These are phyloP conservation scores for Mycetomoellerius zeteki DNA, from an alignment of 1,140 invertebrate species.

Conservation along the genomic window DNA sequence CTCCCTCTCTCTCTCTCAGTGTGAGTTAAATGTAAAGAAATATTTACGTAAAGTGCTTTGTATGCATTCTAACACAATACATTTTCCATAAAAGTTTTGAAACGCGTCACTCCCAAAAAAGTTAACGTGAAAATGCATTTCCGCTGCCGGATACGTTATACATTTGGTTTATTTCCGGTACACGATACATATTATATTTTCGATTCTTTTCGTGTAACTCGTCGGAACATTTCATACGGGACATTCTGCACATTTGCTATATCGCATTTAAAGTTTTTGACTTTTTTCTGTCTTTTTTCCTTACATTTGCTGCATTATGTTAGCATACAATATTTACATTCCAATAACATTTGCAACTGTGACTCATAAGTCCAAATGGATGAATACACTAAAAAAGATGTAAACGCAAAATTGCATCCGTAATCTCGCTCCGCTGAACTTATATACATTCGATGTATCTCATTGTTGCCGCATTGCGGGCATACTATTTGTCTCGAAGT, in stretches of 20 bases:
- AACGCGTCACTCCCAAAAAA: background rate
- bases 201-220: conserved; percentile 12
- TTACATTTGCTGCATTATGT: background rate
- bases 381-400: background rate
- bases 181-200: conserved; percentile 15
- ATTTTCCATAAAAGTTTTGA: background rate
- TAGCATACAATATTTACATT: conserved; percentile 33
- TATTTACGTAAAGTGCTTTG: background rate
- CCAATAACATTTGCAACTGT: background rate
- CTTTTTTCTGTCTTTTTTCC: background rate
- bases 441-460: background rate
- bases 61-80: background rate
- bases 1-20: background rate
- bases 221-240: background rate
- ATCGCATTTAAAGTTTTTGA: background rate
- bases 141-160: conserved; percentile 7
- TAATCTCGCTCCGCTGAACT: background rate
- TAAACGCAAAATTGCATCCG: background rate
- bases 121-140: conserved; percentile 38
- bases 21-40: background rate
- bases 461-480: background rate
- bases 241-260: background rate
- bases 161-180: conserved; percentile 29
- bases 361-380: background rate
- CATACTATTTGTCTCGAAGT: background rate